phyloP scores from a whole-genome alignment of 2,797 vertebrate species.

The Urophycis tenuis region DNA sequence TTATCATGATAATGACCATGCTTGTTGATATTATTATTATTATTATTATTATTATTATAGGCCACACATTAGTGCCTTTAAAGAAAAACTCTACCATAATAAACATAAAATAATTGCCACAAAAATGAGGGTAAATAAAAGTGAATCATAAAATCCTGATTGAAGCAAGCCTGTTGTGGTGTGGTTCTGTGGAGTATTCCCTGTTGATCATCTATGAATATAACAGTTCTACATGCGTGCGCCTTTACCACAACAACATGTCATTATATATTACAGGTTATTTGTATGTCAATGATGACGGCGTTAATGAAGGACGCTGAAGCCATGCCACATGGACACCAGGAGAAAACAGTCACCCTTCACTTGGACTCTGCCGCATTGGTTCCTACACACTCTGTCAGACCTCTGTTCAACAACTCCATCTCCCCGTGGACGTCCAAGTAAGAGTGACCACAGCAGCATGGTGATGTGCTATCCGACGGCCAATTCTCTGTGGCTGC shows the following conservation, averaged over 20 bases:
- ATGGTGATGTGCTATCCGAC: background rate
- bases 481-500: background rate
- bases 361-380: constrained; percentile 40
- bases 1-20: background rate
- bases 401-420: constrained; percentile 56
- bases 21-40: background rate
- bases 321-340: constrained; percentile 8
- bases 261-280: constrained; percentile 43
- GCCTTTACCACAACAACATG: background rate
- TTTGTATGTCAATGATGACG: constrained; percentile 28
- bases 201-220: too few species aligned
- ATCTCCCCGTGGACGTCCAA: constrained; percentile 71
- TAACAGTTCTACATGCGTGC: too few species aligned
- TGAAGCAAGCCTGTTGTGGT: too few species aligned
- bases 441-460: constrained; percentile 40
- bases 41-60: background rate
- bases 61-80: too few species aligned
- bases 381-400: background rate
- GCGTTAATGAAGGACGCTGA: constrained; percentile 14
- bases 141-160: too few species aligned
- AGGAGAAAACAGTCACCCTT: constrained; percentile 33
- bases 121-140: too few species aligned
- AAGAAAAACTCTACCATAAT: too few species aligned
- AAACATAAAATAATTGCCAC: too few species aligned
- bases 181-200: too few species aligned